Evolutionary conservation across 2,888 invertebrate species (phyloP), one percentile per base, ranked within the genome.

Genomic region (Cephalotes varians): DNA sequence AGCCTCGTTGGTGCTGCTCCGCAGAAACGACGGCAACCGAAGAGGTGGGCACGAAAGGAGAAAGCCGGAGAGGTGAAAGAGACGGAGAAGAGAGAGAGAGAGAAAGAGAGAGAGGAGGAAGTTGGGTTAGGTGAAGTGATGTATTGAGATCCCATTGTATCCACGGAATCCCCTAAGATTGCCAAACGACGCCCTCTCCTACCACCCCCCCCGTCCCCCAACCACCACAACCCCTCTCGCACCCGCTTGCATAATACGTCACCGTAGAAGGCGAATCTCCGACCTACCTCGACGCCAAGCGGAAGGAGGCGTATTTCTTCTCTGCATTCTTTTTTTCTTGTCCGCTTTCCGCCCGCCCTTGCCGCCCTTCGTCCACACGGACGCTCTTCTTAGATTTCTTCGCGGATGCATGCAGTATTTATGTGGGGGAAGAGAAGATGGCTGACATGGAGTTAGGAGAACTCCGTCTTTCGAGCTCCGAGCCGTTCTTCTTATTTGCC

Each of bases 81-180:
- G 62, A 80, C 60, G 71, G 82, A 73, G 85, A 73, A 73, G 56
- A 28, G 65, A 67, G n/a, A 71, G 72, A 79, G 74, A 65, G 82
- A 37, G 76, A 49, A 76, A n/a, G 34, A 65, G 81, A 73, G 60
- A 28, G 51, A 82, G 82, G 87, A 60, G 85, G 72, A 87, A 86
- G 83, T 86, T 82, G 92, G 91, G 93, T 93, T 94, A 94, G 93
- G 92, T 89, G 92, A 94, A 93, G 94, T 94, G 94, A 94, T 94
- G 94, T 94, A 94, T 94, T 94, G 94, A 94, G 94, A 94, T 94
- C 94, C 94, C 94, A 94, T 94, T 94, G 94, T 94, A 94, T 94
- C 94, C 93, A 89, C 91, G 92, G 93, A 94, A 94, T 94, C 94
- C 94, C 94, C 93, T 91, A 94, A 94, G 94, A 94, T 94, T 94